These are phyloP conservation scores for Coelopa frigida DNA, from an alignment of 1,140 invertebrate genomes.

Conservation along the genomic window DNA sequence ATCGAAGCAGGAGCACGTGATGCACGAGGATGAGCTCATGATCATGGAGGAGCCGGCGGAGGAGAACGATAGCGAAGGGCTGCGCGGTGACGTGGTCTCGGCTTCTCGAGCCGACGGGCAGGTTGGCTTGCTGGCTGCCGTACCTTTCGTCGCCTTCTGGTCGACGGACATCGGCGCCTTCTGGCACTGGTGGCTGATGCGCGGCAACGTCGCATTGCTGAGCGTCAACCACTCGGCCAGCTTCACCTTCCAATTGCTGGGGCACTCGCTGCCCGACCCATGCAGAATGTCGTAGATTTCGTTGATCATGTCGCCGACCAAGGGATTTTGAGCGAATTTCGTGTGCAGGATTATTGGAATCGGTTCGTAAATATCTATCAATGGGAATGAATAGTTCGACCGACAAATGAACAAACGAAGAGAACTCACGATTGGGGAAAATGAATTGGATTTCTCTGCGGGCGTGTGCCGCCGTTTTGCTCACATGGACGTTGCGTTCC, in stretches of 20 bases:
- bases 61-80: neutral
- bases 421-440: conserved; percentile 68
- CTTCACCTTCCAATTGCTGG: conserved; percentile 29
- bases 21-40: conserved; percentile 29
- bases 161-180: conserved; percentile 14
- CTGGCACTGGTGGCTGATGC: conserved; percentile 27
- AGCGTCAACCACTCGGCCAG: conserved; percentile 27
- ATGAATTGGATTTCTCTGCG: conserved; percentile 82
- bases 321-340: conserved; percentile 21
- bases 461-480: conserved; percentile 61
- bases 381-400: neutral
- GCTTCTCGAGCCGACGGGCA: conserved; percentile 13
- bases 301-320: conserved; percentile 25
- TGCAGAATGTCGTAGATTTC: conserved; percentile 32
- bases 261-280: conserved; percentile 21
- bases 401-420: neutral
- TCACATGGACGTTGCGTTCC: conserved; percentile 62
- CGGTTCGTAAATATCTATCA: conserved; percentile 35
- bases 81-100: conserved; percentile 19
- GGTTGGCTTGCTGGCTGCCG: conserved; percentile 9
- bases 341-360: conserved; percentile 22
- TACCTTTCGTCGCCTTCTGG: conserved; percentile 12
- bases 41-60: conserved; percentile 18
- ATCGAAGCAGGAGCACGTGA: conserved; percentile 33
- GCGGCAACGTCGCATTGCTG: conserved; percentile 23